Evolutionary conservation across 2,888 invertebrate species (phyloP).

Genomic region (Xestia rhomboidea): DNA sequence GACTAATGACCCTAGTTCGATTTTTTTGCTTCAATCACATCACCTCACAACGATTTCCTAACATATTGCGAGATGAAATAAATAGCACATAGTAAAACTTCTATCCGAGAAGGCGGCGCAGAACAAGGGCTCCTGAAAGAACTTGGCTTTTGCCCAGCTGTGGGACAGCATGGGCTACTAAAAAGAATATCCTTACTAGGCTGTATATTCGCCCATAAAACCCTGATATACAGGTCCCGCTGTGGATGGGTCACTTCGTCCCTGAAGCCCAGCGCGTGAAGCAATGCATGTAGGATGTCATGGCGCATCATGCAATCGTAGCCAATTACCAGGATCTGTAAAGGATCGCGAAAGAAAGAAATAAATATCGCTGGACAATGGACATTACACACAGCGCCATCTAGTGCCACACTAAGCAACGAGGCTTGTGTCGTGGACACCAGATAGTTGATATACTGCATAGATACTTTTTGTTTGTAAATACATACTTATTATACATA

Average conservation of each 20-base stretch:
- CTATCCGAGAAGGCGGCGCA: background rate
- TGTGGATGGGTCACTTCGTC: conserved; percentile 83
- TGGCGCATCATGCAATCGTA: conserved; percentile 77
- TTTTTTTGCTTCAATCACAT: background rate
- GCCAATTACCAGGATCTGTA: conserved; percentile 77
- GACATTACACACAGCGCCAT: too few relatives aligned
- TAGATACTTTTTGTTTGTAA: too few relatives aligned
- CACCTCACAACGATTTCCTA: background rate
- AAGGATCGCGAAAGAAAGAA: background rate
- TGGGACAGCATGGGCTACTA: background rate
- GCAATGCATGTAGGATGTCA: conserved; percentile 77
- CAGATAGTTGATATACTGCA: too few relatives aligned
- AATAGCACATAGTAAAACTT: background rate
- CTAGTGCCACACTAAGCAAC: too few relatives aligned
- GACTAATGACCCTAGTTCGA: too few relatives aligned
- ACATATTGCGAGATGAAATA: background rate
- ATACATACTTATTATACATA: too few relatives aligned
- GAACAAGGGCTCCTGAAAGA: background rate
- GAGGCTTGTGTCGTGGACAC: too few relatives aligned
- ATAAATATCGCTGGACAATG: too few relatives aligned
- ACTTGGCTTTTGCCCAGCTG: background rate
- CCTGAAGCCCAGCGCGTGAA: conserved; percentile 81
- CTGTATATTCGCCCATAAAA: conserved; percentile 83
- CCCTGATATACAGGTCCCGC: conserved; percentile 79
- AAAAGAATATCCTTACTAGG: conserved; percentile 72